These are phyloP conservation scores for Lymantria monacha DNA, from an alignment of 2,888 invertebrate species.

Conservation along the genomic window DNA sequence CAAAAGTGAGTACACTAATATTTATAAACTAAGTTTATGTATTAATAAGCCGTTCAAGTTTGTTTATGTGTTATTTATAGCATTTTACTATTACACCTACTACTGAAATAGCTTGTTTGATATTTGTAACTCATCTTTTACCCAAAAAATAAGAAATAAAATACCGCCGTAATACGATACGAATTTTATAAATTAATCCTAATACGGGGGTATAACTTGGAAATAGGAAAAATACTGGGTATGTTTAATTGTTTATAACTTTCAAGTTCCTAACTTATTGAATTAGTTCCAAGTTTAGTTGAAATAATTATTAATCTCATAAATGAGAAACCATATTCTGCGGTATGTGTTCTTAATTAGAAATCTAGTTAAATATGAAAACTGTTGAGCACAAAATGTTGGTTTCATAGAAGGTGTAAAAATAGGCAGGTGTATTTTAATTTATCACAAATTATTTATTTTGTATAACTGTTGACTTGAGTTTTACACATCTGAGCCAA, in stretches of 20 bases:
- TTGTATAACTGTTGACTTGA: constrained; percentile 4
- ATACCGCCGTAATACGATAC: not conserved
- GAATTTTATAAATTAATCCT: not conserved
- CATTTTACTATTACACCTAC: not conserved
- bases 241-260: not conserved
- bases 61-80: constrained; percentile 2
- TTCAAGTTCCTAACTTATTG: not conserved
- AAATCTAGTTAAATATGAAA: constrained; percentile 5
- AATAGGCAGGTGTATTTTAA: constrained; percentile 4
- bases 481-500: constrained; percentile 5
- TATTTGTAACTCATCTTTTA: not conserved
- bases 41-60: constrained; percentile 2
- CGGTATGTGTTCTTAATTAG: constrained; percentile 7
- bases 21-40: constrained; percentile 6
- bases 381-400: not conserved
- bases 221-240: not conserved
- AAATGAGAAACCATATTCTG: constrained; percentile 5
- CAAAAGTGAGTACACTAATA: constrained; percentile 12
- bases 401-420: not conserved
- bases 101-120: not conserved
- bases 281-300: not conserved
- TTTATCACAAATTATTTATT: constrained; percentile 4
- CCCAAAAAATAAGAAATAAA: not conserved
- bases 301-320: constrained; percentile 2
- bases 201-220: not conserved